Evolutionary conservation across 2,113 vertebrate genomes (phyloP).

Genomic region (Suricata suricatta): DNA sequence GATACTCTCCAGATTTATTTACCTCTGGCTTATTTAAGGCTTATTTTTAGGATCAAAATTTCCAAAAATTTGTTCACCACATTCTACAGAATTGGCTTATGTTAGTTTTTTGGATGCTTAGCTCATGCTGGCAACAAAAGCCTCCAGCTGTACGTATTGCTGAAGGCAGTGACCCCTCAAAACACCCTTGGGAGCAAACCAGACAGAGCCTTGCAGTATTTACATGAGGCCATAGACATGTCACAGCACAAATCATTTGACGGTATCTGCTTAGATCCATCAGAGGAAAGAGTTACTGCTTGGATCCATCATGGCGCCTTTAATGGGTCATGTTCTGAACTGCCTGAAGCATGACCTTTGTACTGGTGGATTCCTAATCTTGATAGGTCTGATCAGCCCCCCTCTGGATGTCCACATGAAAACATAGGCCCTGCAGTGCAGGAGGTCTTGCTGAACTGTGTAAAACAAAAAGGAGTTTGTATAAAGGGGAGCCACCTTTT

Average conservation of each 20-base stretch:
- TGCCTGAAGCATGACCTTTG: not conserved
- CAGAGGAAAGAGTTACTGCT: not conserved
- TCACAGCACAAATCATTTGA: not conserved
- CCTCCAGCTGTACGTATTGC: not conserved
- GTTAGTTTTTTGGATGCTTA: not conserved
- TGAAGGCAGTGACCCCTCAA: not conserved
- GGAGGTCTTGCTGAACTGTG: not conserved
- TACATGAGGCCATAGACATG: not conserved
- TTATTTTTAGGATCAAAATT: slow-evolving; percentile 22
- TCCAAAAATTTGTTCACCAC: slow-evolving; percentile 15
- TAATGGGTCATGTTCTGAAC: not conserved
- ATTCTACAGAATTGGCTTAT: not conserved
- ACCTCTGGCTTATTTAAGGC: not conserved
- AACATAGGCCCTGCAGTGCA: not conserved
- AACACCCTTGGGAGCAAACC: not conserved
- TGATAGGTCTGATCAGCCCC: not conserved
- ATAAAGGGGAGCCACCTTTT: not conserved
- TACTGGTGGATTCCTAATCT: not conserved
- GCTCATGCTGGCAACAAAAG: not conserved
- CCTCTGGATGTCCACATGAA: not conserved
- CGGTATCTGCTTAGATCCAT: not conserved
- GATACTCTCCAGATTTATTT: not conserved
- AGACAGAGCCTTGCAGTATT: not conserved
- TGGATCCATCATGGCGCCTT: not conserved
- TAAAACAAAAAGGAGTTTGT: not conserved